Conservation (phyloP, 2,797 vertebrate species). For the Sebastolobus altivelis region DNA sequence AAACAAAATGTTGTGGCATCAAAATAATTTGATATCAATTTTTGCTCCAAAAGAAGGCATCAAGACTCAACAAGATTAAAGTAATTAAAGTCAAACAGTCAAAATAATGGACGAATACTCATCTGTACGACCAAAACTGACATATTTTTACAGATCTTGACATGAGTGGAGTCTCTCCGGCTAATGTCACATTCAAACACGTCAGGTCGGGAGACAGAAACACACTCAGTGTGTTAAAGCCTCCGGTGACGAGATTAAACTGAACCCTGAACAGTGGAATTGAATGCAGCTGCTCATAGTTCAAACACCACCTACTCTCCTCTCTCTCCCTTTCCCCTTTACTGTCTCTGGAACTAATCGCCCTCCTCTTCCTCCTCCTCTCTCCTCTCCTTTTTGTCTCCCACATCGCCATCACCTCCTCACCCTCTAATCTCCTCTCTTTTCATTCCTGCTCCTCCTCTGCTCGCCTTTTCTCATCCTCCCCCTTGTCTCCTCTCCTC, state of each 20-base stretch:
- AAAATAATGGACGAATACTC: neutral
- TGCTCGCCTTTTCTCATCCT: constrained; percentile 46
- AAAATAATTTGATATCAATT: rapidly evolving
- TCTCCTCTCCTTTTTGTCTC: constrained; percentile 9
- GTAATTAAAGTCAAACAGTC: neutral
- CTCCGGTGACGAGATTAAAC: constrained; percentile 17
- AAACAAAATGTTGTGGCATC: too few species aligned
- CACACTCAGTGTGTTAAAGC: constrained; percentile 6
- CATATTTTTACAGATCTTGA: neutral
- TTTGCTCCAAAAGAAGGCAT: neutral
- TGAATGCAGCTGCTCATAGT: constrained; percentile 52
- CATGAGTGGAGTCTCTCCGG: neutral
- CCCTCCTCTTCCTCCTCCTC: constrained; percentile 26
- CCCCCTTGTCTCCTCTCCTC: constrained; percentile 33
- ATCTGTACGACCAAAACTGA: neutral
- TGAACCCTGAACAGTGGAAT: constrained; percentile 21
- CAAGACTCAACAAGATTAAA: neutral
- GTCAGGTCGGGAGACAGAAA: neutral
- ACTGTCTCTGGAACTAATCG: neutral
- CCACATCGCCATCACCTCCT: constrained; percentile 27
- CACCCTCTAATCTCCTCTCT: constrained; percentile 25
- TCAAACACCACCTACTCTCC: constrained; percentile 48
- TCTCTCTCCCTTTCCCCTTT: constrained; percentile 6
- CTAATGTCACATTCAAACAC: neutral
- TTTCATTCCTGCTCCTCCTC: constrained; percentile 42